These are phyloP conservation scores for Caranx melampygus DNA, from an alignment of 2,113 vertebrate species.

Conservation along the genomic window DNA sequence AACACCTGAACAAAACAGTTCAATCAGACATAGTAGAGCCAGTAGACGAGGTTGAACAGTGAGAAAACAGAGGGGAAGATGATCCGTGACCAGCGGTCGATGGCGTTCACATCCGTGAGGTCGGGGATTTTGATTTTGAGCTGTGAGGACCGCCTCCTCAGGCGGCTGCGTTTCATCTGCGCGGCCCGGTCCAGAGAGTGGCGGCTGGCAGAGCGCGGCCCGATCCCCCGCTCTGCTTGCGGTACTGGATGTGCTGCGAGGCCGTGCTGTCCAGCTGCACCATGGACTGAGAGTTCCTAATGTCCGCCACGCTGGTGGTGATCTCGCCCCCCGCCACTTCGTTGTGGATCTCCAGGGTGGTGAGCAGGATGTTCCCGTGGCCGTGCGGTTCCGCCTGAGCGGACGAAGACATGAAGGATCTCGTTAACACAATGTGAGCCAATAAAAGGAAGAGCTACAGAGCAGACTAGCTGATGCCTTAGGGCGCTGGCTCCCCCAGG, in stretches of 20 bases:
- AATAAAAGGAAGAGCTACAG: background rate
- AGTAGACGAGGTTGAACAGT: constrained; percentile 97
- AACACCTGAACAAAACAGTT: constrained; percentile 49
- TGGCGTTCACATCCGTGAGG: constrained; percentile 96
- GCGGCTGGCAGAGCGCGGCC: constrained; percentile 83
- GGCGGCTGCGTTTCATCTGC: constrained; percentile 89
- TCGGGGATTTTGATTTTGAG: constrained; percentile 97
- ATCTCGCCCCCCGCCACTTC: constrained; percentile 92
- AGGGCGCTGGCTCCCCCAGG: background rate
- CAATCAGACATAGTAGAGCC: constrained; percentile 97
- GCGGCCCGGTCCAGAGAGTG: constrained; percentile 87
- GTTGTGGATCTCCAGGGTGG: constrained; percentile 94
- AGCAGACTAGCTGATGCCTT: background rate
- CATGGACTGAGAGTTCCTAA: constrained; percentile 93
- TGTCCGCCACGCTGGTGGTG: constrained; percentile 87
- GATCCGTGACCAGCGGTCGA: constrained; percentile 96
- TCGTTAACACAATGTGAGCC: constrained; percentile 5
- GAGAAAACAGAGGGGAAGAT: constrained; percentile 96
- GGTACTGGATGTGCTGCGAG: constrained; percentile 89
- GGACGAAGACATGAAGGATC: constrained; percentile 20
- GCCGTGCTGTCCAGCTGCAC: constrained; percentile 93
- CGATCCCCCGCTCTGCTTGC: constrained; percentile 88
- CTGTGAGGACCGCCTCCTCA: constrained; percentile 93
- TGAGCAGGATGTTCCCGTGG: constrained; percentile 93
- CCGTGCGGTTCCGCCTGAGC: constrained; percentile 88